Evolutionary conservation across 2,797 vertebrate genomes (phyloP).

Genomic region (Crocidura indochinensis): DNA sequence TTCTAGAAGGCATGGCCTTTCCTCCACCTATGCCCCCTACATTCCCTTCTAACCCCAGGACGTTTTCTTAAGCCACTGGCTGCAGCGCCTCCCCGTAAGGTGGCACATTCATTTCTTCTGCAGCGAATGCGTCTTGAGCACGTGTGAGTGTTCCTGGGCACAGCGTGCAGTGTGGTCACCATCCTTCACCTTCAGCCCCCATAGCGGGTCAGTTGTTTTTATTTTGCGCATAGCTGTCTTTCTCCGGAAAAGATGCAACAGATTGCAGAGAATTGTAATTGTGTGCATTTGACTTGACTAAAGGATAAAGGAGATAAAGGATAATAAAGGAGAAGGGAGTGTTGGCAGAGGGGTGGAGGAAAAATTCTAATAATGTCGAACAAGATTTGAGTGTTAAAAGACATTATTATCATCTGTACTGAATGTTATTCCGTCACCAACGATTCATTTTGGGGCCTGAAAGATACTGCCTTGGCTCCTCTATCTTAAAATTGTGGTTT

Average conservation of each 20-base stretch:
- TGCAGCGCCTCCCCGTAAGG: neutral
- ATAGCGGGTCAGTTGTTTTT: neutral
- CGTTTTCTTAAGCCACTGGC: slow-evolving; percentile 45
- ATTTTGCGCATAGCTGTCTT: neutral
- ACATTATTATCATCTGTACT: slow-evolving; percentile 11
- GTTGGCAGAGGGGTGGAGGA: neutral
- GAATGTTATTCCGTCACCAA: slow-evolving; percentile 1
- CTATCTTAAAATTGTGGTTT: slow-evolving; percentile 68
- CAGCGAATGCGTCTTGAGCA: slow-evolving; percentile 30
- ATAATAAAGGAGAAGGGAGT: no score
- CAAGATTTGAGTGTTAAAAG: slow-evolving; percentile 26
- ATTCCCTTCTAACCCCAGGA: neutral
- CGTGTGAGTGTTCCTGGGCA: neutral
- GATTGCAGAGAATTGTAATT: slow-evolving; percentile 18
- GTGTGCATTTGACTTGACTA: slow-evolving; percentile 56
- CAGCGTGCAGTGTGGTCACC: neutral
- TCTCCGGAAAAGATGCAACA: slow-evolving; percentile 21
- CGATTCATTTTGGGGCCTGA: neutral
- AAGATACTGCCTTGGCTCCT: slow-evolving; percentile 39
- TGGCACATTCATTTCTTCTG: slow-evolving; percentile 27
- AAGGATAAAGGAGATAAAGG: no score
- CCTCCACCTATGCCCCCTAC: no score
- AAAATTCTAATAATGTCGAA: neutral
- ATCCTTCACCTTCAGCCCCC: neutral
- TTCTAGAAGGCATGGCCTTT: neutral